Conservation (phyloP, 2,888 invertebrate species). For the Drosophila ustulata region DNA sequence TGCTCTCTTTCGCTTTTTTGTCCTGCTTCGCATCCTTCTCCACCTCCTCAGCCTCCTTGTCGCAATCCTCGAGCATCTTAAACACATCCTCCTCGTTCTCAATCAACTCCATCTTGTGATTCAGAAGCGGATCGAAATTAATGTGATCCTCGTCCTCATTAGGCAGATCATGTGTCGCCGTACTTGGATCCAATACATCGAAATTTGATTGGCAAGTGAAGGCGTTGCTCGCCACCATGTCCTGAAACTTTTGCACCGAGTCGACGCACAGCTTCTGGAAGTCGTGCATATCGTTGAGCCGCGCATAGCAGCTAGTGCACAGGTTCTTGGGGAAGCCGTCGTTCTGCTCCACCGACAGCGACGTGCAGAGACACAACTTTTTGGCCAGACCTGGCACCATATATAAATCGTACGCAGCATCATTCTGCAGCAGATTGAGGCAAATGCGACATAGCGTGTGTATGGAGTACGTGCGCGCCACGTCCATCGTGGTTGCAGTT, state of each 20-base stretch:
- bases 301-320: slow-evolving; percentile 77
- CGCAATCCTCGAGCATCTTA: slow-evolving; percentile 81
- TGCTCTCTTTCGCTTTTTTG: slow-evolving; percentile 27
- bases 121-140: slow-evolving; percentile 78
- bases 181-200: slow-evolving; percentile 74
- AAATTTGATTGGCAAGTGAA: slow-evolving; percentile 66
- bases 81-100: slow-evolving; percentile 83
- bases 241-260: slow-evolving; percentile 81
- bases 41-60: slow-evolving; percentile 79
- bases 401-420: slow-evolving; percentile 78
- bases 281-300: slow-evolving; percentile 81
- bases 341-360: slow-evolving; percentile 80
- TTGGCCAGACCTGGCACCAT: slow-evolving; percentile 79
- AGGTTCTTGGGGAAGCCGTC: slow-evolving; percentile 83
- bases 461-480: slow-evolving; percentile 67
- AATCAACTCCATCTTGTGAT: slow-evolving; percentile 80
- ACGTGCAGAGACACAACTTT: slow-evolving; percentile 81
- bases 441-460: slow-evolving; percentile 83
- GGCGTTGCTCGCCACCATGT: slow-evolving; percentile 69
- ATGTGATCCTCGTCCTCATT: slow-evolving; percentile 79
- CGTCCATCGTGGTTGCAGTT: slow-evolving; percentile 59
- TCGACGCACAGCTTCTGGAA: slow-evolving; percentile 81
- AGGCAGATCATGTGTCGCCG: slow-evolving; percentile 41
- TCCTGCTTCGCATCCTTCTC: slow-evolving; percentile 56
- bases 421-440: slow-evolving; percentile 75